Percentiles rank a stretch among this genome's conserved stretches.
phyloP scores from a whole-genome alignment of 2,113 vertebrate species.

The Xiphias gladius region DNA sequence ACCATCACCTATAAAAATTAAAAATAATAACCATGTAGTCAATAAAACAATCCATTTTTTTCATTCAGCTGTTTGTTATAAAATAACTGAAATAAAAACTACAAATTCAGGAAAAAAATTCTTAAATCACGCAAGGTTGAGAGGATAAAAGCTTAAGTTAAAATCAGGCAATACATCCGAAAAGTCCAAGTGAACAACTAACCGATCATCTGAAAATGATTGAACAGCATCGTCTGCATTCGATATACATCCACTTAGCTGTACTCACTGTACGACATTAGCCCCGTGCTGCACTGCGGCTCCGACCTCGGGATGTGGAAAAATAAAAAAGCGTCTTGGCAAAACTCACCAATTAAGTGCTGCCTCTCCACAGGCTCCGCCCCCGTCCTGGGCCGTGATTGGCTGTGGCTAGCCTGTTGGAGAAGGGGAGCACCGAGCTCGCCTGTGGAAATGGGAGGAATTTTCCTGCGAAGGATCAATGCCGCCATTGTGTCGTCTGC shows the following conservation, averaged over 20 bases:
- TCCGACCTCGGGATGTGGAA: slow-evolving; percentile 86
- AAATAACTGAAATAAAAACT: slow-evolving; percentile 33
- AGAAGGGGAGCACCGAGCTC: slow-evolving; percentile 82
- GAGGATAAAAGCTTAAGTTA: slow-evolving; percentile 40
- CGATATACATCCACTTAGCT: slow-evolving; percentile 85
- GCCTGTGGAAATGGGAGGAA: slow-evolving; percentile 83
- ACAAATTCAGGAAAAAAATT: slow-evolving; percentile 52
- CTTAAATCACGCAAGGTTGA: slow-evolving; percentile 46
- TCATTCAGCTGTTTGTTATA: slow-evolving; percentile 31
- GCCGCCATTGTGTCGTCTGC: slow-evolving; percentile 83
- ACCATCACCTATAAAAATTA: slow-evolving; percentile 85
- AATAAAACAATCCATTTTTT: slow-evolving; percentile 49
- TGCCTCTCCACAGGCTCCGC: slow-evolving; percentile 84
- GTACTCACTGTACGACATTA: slow-evolving; percentile 90
- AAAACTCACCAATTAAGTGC: slow-evolving; percentile 88
- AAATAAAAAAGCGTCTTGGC: slow-evolving; percentile 87
- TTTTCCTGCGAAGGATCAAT: slow-evolving; percentile 84
- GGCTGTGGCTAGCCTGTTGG: slow-evolving; percentile 86
- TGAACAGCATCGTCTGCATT: slow-evolving; percentile 84
- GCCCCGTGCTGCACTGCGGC: slow-evolving; percentile 88
- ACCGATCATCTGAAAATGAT: slow-evolving; percentile 87
- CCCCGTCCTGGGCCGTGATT: slow-evolving; percentile 81
- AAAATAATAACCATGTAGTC: slow-evolving; percentile 43
- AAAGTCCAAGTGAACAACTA: slow-evolving; percentile 80
- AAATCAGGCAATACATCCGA: slow-evolving; percentile 67